Evolutionary conservation across 2,113 vertebrate species (phyloP).

Genomic region (Albula goreensis): DNA sequence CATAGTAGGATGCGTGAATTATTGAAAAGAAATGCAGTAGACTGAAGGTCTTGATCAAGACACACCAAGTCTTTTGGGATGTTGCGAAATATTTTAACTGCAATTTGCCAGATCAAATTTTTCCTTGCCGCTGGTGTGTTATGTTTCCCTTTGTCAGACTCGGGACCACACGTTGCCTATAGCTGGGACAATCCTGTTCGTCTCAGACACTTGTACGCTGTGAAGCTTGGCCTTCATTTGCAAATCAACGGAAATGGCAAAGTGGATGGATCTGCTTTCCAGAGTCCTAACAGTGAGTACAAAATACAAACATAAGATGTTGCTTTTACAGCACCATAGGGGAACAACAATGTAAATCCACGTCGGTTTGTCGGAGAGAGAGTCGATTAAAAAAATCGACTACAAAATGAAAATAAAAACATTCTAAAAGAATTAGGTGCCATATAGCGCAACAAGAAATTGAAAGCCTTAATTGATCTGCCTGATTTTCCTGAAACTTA

Average conservation of each 20-base stretch:
- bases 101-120: conserved; percentile 56
- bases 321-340: no score
- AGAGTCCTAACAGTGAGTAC: conserved; percentile 81
- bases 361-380: no score
- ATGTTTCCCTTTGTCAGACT: conserved; percentile 67
- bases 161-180: conserved; percentile 75
- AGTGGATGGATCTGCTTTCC: conserved; percentile 73
- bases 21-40: not conserved
- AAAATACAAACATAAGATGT: no score
- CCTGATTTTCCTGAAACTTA: no score
- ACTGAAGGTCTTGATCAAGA: conserved; percentile 9
- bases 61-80: conserved; percentile 31
- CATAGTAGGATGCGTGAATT: no score
- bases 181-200: conserved; percentile 85
- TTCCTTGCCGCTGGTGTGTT: conserved; percentile 51
- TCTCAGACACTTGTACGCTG: conserved; percentile 83
- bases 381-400: no score
- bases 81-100: conserved; percentile 41
- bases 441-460: no score
- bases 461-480: no score
- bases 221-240: conserved; percentile 78
- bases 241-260: conserved; percentile 77
- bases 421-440: no score
- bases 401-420: no score
- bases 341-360: no score